Base-by-base conservation (phyloP, 23 tunicate species). In the Ciona savignyi region DNA sequence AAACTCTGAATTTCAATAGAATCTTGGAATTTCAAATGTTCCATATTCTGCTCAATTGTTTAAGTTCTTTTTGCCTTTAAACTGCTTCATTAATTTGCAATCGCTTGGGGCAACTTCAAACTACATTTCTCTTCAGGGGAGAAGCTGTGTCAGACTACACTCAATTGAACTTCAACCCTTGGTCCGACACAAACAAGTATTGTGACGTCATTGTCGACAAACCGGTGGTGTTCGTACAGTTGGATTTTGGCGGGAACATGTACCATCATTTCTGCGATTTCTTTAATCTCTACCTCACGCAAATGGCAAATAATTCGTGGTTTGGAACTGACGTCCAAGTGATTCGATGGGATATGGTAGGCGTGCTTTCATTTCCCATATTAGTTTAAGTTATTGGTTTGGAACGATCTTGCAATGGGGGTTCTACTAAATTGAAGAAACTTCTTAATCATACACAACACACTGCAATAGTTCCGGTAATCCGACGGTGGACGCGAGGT, bases 211-310 rank as follows among this genome's bases (percentile, higher is more conserved):
- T 74, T n/a, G 48, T 91, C 0, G 71, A 80, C 23, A 70, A 71
- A 4, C 86, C 87, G 25, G 80, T 87, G 61, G 32, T 80, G 4
- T 84, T 91, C 33, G 89, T 91, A 25, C 90, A 91, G 70, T 51
- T 91, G 76, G 97, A 91, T 33, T 85, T 74, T 31, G 91, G 91
- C 4, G 86, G 89, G 1, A 91, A 91, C 71, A 71, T 91, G 83
- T 91, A 91, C 65, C 97, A 91, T 70, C 97, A 91, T 67, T 91
- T 91, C 77, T 91, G 97, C 74, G 92, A 91, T 61, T 91, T 91
- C 66, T 91, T 91, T 83, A 91, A 91, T 72, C 83, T 91, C 30
- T 91, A 91, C 71, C 34, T 81, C 21, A 70, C 97, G n/a, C 97
- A 91, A 49, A 76, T 87, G 23, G 79, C 89, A 2, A 84, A 91